Evolutionary conservation across 2,888 invertebrate species (phyloP), one percentile per base, ranked within the genome.

Genomic region (Drosophila pseudotalamancana): DNA sequence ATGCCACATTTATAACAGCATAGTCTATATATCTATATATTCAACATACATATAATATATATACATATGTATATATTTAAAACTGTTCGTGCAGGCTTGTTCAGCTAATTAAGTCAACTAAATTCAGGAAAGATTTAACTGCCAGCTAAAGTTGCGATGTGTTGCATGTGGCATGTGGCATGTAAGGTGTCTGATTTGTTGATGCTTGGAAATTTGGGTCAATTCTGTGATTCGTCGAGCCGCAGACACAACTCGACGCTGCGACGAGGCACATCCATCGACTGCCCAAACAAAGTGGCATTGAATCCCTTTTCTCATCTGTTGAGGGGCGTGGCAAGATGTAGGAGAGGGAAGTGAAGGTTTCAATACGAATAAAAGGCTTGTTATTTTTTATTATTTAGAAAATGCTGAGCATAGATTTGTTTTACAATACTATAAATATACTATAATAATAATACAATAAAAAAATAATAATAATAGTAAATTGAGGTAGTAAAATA

Each of bases 151-250:
- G n/a, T n/a, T n/a, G n/a, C n/a, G n/a, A n/a, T 31, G 37, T 37
- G 32, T 21, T 31, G 56, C 46, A 46, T 43, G 39, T 37, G n/a
- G n/a, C n/a, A n/a, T n/a, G n/a, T n/a, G 48, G 51, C 39, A 32
- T 55, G 25, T 31, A 45, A 11, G 27, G 6, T 39, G 35, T 48
- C 48, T 35, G 25, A 12, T 35, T 43, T 54, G 59, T 50, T 68
- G 70, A 59, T 65, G 78, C 72, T 68, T 63, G 63, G 45, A 67
- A 77, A 87, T 88, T 79, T 86, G 68, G 87, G 87, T 88, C 87
- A 87, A 88, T 88, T 87, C 82, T 84, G 80, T 82, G 82, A 87
- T 81, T 88, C 74, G 88, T 81, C 87, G 84, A 84, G 70, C 68
- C 77, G 57, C 69, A 80, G 63, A 68, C 67, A 74, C 56, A 68